Base-by-base conservation (phyloP, 2,797 vertebrate species). In the Spea hammondii region DNA sequence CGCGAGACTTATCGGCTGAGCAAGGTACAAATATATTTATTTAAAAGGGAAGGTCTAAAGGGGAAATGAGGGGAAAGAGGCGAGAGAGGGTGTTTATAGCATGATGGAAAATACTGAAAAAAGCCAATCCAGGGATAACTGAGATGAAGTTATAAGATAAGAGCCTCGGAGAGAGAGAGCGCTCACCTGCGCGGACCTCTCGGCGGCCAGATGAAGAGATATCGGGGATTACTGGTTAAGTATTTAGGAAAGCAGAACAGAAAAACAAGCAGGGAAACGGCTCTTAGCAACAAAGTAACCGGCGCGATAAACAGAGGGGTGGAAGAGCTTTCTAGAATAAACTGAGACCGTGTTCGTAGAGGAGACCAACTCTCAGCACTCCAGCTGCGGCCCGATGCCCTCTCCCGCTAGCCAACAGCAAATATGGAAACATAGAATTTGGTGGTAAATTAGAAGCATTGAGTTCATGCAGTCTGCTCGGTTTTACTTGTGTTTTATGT, bases 101-200 rank as follows among this genome's bases (percentile, higher is more conserved):
- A 51, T 6, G 10, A 7, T 53, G 48, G 49, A 14, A 51, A 68
- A 69, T 47, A 32, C n/a, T 12, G 55, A 9, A 71, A 8, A 73
- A 64, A 59, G 44, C n/a, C 11, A 69, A 72, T 50, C 45, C 32
- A 5, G 4, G 70, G 57, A 74, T 75, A 69, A 79, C 62, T 32
- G 17, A 75, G 78, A 74, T 79, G 8, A 75, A 60, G 60, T 12
- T 45, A 44, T 14, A n/a, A n/a, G 72, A 79, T 79, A 75, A 79
- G 66, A 32, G 32, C 8, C n/a, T 9, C 32, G n/a, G 78, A 32
- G 66, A 75, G 60, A 69, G 78, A 7, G 67, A 69, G 72, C 54
- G 9, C 11, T 70, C 72, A 74, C 72, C 72, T 65, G 78, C 66
- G 12, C 10, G 70, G 55, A 70, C 78, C 72, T 79, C 12, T 45